phyloP scores from a whole-genome alignment of 2,888 invertebrate species.

The Hypercompe scribonia region DNA sequence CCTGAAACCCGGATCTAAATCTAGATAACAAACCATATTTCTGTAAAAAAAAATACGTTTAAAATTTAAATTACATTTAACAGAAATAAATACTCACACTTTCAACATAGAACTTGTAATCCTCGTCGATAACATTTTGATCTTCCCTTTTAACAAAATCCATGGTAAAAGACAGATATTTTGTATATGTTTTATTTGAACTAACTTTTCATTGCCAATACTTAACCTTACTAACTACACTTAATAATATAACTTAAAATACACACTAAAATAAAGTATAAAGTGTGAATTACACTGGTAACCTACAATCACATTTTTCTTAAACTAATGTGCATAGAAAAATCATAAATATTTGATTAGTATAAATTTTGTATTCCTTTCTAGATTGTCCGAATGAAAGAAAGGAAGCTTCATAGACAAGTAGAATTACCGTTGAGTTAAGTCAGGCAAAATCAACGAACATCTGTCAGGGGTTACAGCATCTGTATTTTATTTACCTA shows the following conservation, averaged over 20 bases:
- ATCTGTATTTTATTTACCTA: constrained; percentile 24
- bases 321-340: constrained; percentile 16
- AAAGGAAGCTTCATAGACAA: constrained; percentile 77
- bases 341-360: constrained; percentile 26
- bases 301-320: constrained; percentile 40
- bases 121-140: constrained; percentile 72
- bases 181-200: constrained; percentile 33
- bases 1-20: constrained; percentile 42
- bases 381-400: constrained; percentile 68
- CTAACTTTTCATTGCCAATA: constrained; percentile 56
- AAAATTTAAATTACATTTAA: constrained; percentile 37
- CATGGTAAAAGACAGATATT: constrained; percentile 57
- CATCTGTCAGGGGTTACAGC: constrained; percentile 67
- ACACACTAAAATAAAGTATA: constrained; percentile 45
- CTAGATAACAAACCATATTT: constrained; percentile 32
- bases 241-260: constrained; percentile 54
- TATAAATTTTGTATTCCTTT: constrained; percentile 54
- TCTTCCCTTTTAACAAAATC: constrained; percentile 83
- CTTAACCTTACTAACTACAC: constrained; percentile 69
- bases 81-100: constrained; percentile 65
- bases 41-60: constrained; percentile 46
- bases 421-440: constrained; percentile 54
- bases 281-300: constrained; percentile 45
- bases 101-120: constrained; percentile 77
- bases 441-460: constrained; percentile 61